Evolutionary conservation across 35 echinoderm and acorn worm genomes (phyloP), one percentile per base, ranked within the genome.

Genomic region (Chiridota heheva): DNA sequence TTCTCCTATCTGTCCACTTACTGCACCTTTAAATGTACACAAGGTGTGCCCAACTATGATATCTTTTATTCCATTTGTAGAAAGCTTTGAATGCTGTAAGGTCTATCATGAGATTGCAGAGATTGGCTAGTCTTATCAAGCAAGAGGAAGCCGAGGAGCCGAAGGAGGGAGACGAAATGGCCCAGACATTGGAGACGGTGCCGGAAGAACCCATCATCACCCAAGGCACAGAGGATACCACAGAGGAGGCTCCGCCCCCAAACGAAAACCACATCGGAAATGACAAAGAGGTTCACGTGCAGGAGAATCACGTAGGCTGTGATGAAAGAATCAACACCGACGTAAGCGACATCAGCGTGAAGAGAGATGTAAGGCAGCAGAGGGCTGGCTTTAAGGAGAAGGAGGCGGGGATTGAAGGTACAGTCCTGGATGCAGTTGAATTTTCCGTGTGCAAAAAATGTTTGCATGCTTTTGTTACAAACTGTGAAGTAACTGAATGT

Each of bases 11-110:
- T n/a, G n/a, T n/a, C n/a, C n/a, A n/a, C n/a, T n/a, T n/a, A n/a
- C n/a, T n/a, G n/a, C n/a, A n/a, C n/a, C n/a, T n/a, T n/a, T n/a
- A n/a, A n/a, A n/a, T n/a, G n/a, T n/a, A n/a, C n/a, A n/a, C n/a
- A n/a, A n/a, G n/a, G n/a, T n/a, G n/a, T n/a, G n/a, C n/a, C n/a
- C n/a, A n/a, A n/a, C n/a, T 51, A 38, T 69, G 28, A 44, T 49
- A 26, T 82, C 18, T 20, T 48, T 5, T 41, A 13, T 24, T 76
- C 16, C 25, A n/a, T 26, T 83, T 59, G 29, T 82, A 96, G 92
- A 96, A 96, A 96, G 92, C 92, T n/a, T 71, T 96, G 33, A 96
- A 88, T 51, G 87, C 92, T 32, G 92, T 96, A 33, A 96, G 90
- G 36, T 96, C 92, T 51, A 87, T 87, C 16, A 90, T 96, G 92